Base-by-base conservation (phyloP, 1,140 invertebrate genomes). In the Pachyrhynchus sulphureomaculatus region DNA sequence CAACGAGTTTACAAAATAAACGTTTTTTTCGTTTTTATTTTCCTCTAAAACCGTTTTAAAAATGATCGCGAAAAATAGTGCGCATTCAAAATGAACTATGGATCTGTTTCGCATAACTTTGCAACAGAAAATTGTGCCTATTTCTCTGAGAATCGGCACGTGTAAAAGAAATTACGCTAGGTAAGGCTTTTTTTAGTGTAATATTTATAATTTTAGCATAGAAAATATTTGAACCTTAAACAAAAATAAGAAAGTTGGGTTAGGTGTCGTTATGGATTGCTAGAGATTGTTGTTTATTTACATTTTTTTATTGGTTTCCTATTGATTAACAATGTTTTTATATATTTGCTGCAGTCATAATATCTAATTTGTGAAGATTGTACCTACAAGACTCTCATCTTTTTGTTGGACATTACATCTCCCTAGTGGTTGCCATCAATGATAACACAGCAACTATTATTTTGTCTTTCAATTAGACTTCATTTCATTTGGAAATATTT, bases 51-150 rank as follows among this genome's bases (percentile, higher is more conserved):
- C 17, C 2, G 12, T n/a, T 2, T 29, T 6, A 29, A 42, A 36
- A 58, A 58, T 48, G 45, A 6, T 58, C 39, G 6, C 33, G 3
- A 39, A 47, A 32, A 59, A 21, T 60, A 66, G 36, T 66, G 67
- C 55, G 56, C 39, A 67, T 49, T 47, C 54, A 68, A 62, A 34
- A 67, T 68, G 67, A 62, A 65, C 58, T 36, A 69, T 69, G 68
- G 68, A 69, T 41, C 58, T 65, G n/a, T 41, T 67, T 9, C 58
- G 57, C 41, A 26, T 64, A 52, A 48, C 39, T 23, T 15, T 68
- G n/a, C 53, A 59, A 20, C 47, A 33, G n/a, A 47, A 65, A 21
- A 32, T 69, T 20, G 13, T 67, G 15, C 65, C 65, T 21, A 45
- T 69, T 36, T 55, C 61, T n/a, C 18, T 54, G n/a, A 62, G 62